Percentiles rank a stretch among this genome's conserved stretches.
Evolutionary conservation across 2,888 invertebrate genomes (phyloP).

Genomic region (Copidosoma aretas): DNA sequence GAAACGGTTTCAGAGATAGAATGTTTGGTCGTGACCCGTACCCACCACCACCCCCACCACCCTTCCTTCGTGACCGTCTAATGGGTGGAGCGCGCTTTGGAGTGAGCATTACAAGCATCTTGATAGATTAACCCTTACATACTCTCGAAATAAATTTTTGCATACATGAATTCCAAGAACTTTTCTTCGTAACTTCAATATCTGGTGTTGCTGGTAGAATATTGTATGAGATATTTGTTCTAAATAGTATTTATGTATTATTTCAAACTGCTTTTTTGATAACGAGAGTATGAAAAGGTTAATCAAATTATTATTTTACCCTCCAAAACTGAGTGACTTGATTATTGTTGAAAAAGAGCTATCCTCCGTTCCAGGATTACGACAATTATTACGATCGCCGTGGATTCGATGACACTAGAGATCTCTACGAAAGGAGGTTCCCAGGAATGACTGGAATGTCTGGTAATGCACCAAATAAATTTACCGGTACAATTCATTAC

Average conservation of each 20-base stretch:
- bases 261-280: no score
- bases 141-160: neutral
- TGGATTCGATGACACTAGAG: slow-evolving; percentile 78
- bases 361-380: slow-evolving; percentile 66
- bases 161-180: neutral
- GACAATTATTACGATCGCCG: slow-evolving; percentile 82
- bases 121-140: slow-evolving; percentile 22
- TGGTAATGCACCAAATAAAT: slow-evolving; percentile 33
- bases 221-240: neutral
- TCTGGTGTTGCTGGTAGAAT: neutral
- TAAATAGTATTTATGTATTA: neutral
- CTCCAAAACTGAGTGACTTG: slow-evolving; percentile 3
- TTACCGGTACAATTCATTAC: slow-evolving; percentile 18
- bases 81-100: slow-evolving; percentile 74
- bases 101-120: slow-evolving; percentile 49
- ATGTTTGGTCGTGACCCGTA: slow-evolving; percentile 89
- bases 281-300: slow-evolving; percentile 13
- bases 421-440: slow-evolving; percentile 83
- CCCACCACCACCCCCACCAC: slow-evolving; percentile 90
- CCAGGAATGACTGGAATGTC: slow-evolving; percentile 65
- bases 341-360: slow-evolving; percentile 34
- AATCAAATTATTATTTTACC: slow-evolving; percentile 10
- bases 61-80: slow-evolving; percentile 89
- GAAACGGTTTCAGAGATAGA: slow-evolving; percentile 83
- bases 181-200: neutral